Percentiles rank a stretch among this genome's conserved stretches.
These are phyloP conservation scores for Eutolmus rufibarbis DNA, from an alignment of 2,888 invertebrate species.

Conservation along the genomic window DNA sequence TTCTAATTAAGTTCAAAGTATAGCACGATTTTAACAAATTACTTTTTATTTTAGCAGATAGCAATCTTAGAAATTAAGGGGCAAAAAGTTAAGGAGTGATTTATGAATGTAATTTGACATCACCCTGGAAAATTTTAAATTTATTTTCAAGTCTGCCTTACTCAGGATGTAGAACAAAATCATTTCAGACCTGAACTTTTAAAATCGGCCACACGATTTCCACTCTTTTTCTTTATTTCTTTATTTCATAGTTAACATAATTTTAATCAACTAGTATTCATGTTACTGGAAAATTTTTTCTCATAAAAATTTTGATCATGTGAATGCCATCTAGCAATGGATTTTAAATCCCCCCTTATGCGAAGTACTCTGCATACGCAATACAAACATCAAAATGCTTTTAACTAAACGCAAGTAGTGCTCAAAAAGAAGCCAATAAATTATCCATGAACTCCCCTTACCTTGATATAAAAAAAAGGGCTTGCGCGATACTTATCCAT, in stretches of 20 bases:
- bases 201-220: no score
- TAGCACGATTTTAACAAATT: not conserved
- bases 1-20: not conserved
- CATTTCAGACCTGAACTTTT: no score
- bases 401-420: not conserved
- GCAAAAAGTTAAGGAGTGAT: not conserved
- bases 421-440: not conserved
- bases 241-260: no score
- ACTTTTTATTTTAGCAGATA: not conserved
- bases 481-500: not conserved
- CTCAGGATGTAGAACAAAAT: no score
- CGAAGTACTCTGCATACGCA: not conserved
- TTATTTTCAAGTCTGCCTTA: no score
- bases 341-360: not conserved
- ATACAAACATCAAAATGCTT: not conserved
- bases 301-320: not conserved
- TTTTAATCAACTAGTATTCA: no score
- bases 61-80: not conserved
- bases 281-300: not conserved
- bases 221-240: no score
- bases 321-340: not conserved
- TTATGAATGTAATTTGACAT: no score
- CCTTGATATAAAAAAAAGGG: not conserved
- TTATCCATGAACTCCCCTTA: not conserved
- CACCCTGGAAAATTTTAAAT: no score